These are phyloP conservation scores for Apodemia hepburni DNA, from an alignment of 2,888 invertebrate species.

Conservation along the genomic window DNA sequence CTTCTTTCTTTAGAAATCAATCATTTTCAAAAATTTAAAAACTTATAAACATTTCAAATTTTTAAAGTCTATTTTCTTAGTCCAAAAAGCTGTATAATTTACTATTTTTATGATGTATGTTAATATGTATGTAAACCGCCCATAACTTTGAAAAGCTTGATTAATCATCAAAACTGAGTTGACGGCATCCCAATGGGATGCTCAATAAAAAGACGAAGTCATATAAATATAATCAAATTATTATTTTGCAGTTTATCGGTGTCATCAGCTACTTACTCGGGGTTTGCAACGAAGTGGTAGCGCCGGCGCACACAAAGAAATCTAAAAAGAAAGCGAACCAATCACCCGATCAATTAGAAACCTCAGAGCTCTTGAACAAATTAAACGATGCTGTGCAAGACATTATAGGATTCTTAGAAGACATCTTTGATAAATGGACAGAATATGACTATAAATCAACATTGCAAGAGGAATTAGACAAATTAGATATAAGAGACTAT, in stretches of 20 bases:
- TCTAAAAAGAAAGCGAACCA: conserved; percentile 78
- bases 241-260: conserved; percentile 75
- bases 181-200: too few species aligned
- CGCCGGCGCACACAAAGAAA: conserved; percentile 74
- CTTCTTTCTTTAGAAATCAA: too few species aligned
- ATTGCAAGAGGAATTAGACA: conserved; percentile 56
- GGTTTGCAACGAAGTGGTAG: conserved; percentile 73
- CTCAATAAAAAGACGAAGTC: not conserved
- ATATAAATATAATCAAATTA: conserved; percentile 10
- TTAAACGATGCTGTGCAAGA: conserved; percentile 55
- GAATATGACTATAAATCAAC: conserved; percentile 46
- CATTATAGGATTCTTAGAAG: conserved; percentile 56
- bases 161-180: too few species aligned
- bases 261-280: conserved; percentile 78
- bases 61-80: too few species aligned
- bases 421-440: conserved; percentile 65
- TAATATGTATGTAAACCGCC: too few species aligned
- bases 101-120: too few species aligned
- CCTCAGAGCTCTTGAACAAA: conserved; percentile 47
- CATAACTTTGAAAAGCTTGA: too few species aligned
- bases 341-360: conserved; percentile 64
- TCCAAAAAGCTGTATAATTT: too few species aligned
- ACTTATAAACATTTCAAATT: too few species aligned
- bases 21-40: too few species aligned
- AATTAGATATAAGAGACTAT: conserved; percentile 52